A percentile compares a stretch with the other conserved stretches of the same genome.
Evolutionary conservation across 1,140 invertebrate species (phyloP).

Genomic region (Dreissena polymorpha): DNA sequence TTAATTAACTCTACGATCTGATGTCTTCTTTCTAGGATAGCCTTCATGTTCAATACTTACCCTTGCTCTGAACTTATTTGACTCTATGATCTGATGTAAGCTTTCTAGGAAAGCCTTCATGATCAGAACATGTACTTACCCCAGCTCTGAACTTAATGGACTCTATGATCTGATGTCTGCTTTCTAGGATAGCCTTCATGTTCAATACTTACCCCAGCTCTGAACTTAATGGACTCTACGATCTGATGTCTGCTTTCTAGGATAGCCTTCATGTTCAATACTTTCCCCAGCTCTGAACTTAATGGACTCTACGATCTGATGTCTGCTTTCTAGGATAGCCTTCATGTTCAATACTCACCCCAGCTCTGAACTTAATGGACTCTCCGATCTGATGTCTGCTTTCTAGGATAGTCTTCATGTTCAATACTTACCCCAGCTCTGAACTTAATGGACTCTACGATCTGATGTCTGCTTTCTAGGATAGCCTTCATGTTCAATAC

Average conservation of each 20-base stretch:
- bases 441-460: conserved; percentile 87
- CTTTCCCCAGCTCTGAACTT: conserved; percentile 84
- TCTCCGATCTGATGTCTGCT: conserved; percentile 88
- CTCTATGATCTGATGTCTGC: conserved; percentile 88
- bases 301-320: conserved; percentile 88
- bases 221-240: conserved; percentile 86
- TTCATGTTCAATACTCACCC: too few relatives aligned
- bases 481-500: too few relatives aligned
- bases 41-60: too few relatives aligned
- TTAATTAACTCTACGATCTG: conserved; percentile 89
- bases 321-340: conserved; percentile 84
- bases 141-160: conserved; percentile 85
- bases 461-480: conserved; percentile 86
- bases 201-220: too few relatives aligned
- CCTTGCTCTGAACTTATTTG: conserved; percentile 85
- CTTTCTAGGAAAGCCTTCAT: conserved; percentile 84
- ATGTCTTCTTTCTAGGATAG: conserved; percentile 85
- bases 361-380: conserved; percentile 85
- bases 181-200: conserved; percentile 83
- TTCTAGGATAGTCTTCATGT: conserved; percentile 83
- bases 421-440: too few relatives aligned
- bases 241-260: conserved; percentile 87
- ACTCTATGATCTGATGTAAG: conserved; percentile 88
- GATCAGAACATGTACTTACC: too few relatives aligned
- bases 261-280: conserved; percentile 81